phyloP scores from a whole-genome alignment of 2,113 vertebrate species.

The Charina bottae region DNA sequence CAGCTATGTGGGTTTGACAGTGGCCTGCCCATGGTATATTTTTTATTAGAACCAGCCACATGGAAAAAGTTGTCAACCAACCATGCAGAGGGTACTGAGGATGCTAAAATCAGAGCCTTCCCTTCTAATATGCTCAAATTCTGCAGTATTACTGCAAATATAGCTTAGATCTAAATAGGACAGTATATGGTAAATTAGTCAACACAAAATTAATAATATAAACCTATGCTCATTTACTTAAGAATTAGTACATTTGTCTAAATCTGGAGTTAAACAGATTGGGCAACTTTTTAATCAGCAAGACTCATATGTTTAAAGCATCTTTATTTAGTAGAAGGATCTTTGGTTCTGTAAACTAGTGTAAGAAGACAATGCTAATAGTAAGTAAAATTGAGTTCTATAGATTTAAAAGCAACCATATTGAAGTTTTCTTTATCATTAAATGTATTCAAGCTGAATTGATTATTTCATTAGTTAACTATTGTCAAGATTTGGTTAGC shows the following conservation, averaged over 20 bases:
- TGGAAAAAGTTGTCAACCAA: background rate
- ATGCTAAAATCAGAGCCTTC: background rate
- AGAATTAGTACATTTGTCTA: background rate
- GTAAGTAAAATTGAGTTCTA: background rate
- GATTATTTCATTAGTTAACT: background rate
- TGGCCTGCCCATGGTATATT: background rate
- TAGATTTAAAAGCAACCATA: background rate
- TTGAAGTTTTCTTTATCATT: background rate
- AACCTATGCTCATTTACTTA: background rate
- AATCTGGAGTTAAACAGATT: background rate
- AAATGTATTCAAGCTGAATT: background rate
- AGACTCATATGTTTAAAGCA: background rate
- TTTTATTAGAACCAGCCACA: background rate
- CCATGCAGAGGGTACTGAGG: background rate
- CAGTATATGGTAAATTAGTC: background rate
- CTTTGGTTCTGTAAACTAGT: background rate
- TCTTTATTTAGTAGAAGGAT: background rate
- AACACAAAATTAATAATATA: background rate
- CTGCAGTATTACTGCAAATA: background rate
- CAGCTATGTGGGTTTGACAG: background rate
- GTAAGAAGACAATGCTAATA: background rate
- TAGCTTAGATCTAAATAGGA: background rate
- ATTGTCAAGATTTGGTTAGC: background rate
- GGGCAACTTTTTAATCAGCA: background rate
- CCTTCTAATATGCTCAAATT: background rate